Evolutionary conservation across 2,888 invertebrate species (phyloP).

Genomic region (Spodoptera littoralis): DNA sequence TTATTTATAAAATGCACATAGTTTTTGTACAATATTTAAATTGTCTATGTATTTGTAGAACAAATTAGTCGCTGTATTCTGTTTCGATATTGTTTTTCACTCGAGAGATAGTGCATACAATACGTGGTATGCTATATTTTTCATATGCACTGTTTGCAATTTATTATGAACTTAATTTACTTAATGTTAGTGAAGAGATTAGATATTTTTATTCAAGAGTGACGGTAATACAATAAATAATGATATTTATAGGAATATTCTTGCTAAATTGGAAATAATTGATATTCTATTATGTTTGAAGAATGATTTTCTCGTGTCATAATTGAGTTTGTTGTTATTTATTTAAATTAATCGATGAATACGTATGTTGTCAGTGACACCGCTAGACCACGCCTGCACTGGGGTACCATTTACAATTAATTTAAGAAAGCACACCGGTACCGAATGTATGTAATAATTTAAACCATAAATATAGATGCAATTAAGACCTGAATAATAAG

Average conservation of each 20-base stretch:
- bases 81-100: slow-evolving; percentile 54
- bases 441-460: too few species aligned
- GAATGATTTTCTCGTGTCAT: slow-evolving; percentile 85
- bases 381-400: too few species aligned
- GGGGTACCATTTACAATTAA: too few species aligned
- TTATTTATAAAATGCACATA: slow-evolving; percentile 61
- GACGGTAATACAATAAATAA: slow-evolving; percentile 84
- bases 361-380: too few species aligned
- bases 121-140: slow-evolving; percentile 54
- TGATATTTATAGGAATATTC: slow-evolving; percentile 86
- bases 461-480: too few species aligned
- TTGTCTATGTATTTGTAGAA: slow-evolving; percentile 57
- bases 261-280: slow-evolving; percentile 80
- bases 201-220: slow-evolving; percentile 87
- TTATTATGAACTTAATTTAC: slow-evolving; percentile 84
- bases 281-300: slow-evolving; percentile 84
- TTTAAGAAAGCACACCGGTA: too few species aligned
- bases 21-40: slow-evolving; percentile 60
- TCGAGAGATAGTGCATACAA: slow-evolving; percentile 57
- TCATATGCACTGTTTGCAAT: slow-evolving; percentile 80
- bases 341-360: slow-evolving; percentile 80
- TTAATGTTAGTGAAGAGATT: slow-evolving; percentile 85
- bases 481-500: too few species aligned
- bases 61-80: slow-evolving; percentile 60
- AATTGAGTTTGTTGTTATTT: slow-evolving; percentile 86